A percentile compares a stretch with the other conserved stretches of the same genome.
Evolutionary conservation across 2,888 invertebrate genomes (phyloP).

Genomic region (Protophormia terraenovae): DNA sequence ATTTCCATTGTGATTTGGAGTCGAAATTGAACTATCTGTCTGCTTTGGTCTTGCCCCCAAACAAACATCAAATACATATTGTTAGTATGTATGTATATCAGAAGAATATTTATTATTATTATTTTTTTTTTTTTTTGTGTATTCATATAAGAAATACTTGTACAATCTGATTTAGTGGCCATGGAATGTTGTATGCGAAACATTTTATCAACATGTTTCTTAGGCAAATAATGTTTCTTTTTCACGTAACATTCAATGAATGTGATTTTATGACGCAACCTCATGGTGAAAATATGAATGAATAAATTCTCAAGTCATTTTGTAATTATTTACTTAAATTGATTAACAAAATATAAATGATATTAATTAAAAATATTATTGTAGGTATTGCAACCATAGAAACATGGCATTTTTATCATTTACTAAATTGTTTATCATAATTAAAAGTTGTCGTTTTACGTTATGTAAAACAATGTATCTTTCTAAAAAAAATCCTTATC

Average conservation of each 20-base stretch:
- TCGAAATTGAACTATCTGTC: not conserved
- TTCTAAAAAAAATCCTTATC: too few relatives aligned
- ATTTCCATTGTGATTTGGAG: conserved; percentile 33
- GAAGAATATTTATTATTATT: not conserved
- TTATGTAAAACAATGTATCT: too few relatives aligned
- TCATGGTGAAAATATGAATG: not conserved
- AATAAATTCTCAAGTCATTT: not conserved
- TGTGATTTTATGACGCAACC: conserved; percentile 19
- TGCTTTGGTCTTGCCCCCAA: not conserved
- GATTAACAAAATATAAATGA: too few relatives aligned
- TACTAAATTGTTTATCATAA: too few relatives aligned
- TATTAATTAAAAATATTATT: too few relatives aligned
- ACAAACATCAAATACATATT: not conserved
- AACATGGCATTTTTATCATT: too few relatives aligned
- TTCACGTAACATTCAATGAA: conserved; percentile 69
- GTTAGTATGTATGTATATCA: not conserved
- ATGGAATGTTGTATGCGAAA: conserved; percentile 52
- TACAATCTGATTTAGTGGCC: conserved; percentile 37
- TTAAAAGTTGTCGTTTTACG: too few relatives aligned
- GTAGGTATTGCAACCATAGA: too few relatives aligned
- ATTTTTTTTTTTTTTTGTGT: not conserved
- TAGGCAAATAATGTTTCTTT: conserved; percentile 71
- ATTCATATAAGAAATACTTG: not conserved
- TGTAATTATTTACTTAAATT: not conserved
- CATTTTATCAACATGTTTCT: conserved; percentile 75